phyloP scores from a whole-genome alignment of 2,797 vertebrate species.

The Garrulus glandarius region DNA sequence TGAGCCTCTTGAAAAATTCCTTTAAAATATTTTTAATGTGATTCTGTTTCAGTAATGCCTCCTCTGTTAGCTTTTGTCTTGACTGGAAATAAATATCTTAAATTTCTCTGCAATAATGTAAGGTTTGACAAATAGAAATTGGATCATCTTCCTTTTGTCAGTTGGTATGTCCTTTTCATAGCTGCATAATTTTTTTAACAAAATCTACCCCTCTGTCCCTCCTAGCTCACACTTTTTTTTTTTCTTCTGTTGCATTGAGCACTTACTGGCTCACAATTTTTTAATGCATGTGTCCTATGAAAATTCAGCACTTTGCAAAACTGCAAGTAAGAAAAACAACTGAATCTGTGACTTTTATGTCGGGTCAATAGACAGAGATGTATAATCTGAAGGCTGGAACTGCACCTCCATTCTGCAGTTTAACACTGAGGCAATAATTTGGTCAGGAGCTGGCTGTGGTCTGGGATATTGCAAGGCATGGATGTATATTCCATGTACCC shows the following conservation, averaged over 20 bases:
- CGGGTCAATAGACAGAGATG: neutral
- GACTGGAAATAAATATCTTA: neutral
- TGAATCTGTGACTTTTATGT: neutral
- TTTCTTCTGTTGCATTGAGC: neutral
- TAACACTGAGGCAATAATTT: neutral
- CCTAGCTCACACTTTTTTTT: accelerated
- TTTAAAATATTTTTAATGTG: neutral
- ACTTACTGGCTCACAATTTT: neutral
- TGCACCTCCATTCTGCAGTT: neutral
- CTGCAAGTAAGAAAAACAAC: neutral
- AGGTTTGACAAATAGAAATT: neutral
- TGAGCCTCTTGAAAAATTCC: neutral
- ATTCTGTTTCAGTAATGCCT: neutral
- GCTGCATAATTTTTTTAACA: neutral
- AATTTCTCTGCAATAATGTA: neutral
- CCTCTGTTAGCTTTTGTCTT: neutral
- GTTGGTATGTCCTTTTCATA: neutral
- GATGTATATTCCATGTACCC: neutral
- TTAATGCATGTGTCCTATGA: accelerated
- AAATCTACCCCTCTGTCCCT: neutral
- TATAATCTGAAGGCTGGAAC: neutral
- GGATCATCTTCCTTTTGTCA: neutral
- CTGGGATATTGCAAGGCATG: neutral
- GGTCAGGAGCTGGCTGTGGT: neutral
- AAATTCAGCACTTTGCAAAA: neutral